Evolutionary conservation across 2,888 invertebrate species (phyloP), one percentile per base, ranked within the genome.

Genomic region (Calameuta filiformis): DNA sequence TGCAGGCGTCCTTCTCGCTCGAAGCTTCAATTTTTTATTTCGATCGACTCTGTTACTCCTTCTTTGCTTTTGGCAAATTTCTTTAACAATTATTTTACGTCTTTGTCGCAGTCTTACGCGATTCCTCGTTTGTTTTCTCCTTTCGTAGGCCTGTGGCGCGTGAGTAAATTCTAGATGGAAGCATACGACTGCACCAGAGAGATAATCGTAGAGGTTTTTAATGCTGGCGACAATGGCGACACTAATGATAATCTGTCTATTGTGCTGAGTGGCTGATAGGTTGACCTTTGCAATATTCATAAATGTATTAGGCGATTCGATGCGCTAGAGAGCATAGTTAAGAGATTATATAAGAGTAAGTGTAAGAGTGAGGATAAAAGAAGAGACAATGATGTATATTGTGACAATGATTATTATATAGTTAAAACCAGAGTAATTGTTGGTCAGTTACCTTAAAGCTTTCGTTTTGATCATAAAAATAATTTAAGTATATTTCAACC

Each of bases 401-500:
- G 31, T 31, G 31, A 31, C 31, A 31, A 31, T 31, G 31, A 23
- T 23, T 23, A 56, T 9, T 56, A 23, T 56, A 56, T 56, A 56
- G 56, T 56, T 56, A 56, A 56, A 23, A 56, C 6, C 23, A 23
- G 56, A 56, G 56, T 23, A 56, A 23, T 56, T 56, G 56, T 56
- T 56, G 56, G 56, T 56, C 23, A 23, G 23, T 56, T 23, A 56
- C 23, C 56, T 71, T 71, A 71, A 71, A 71, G 71, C 31, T 71
- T 71, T 71, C 33, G 15, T 71, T 71, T 71, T 12, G 31, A 31
- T 71, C 31, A 33, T 71, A 71, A 71, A 71, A 71, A 71, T 71
- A 69, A 30, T 33, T 30, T 69, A 30, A 71, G 1, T 71, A 71
- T 31, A 71, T 71, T 15, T 71, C 71, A 31, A 31, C 71, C 71